phyloP scores from a whole-genome alignment of 1,140 invertebrate genomes.

The Littorina saxatilis region DNA sequence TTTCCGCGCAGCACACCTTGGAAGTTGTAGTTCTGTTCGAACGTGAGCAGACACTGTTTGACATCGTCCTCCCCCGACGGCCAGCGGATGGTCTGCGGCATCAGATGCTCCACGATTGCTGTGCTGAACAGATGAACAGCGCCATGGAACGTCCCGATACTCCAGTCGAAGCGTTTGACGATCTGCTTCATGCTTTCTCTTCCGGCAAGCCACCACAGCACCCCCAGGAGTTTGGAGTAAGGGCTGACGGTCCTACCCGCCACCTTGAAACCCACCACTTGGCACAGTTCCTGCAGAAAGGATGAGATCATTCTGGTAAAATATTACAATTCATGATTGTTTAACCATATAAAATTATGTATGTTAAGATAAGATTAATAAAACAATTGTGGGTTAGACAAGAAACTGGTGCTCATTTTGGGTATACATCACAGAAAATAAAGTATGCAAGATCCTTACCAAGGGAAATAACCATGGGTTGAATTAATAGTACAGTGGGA shows the following conservation, averaged over 20 bases:
- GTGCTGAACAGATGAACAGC: slow-evolving; percentile 34
- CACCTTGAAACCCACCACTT: slow-evolving; percentile 36
- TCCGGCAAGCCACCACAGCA: slow-evolving; percentile 34
- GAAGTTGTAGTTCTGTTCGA: slow-evolving; percentile 34
- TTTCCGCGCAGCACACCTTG: too few relatives aligned
- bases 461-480: too few relatives aligned
- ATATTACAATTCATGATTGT: not conserved
- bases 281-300: slow-evolving; percentile 15
- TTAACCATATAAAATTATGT: not conserved
- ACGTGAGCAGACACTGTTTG: not conserved
- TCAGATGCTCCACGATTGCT: slow-evolving; percentile 35
- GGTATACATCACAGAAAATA: too few relatives aligned
- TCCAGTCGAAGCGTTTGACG: slow-evolving; percentile 36
- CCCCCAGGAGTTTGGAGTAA: slow-evolving; percentile 35
- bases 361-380: not conserved
- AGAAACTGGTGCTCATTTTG: too few relatives aligned
- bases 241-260: slow-evolving; percentile 31
- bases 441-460: too few relatives aligned
- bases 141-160: slow-evolving; percentile 35
- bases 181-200: slow-evolving; percentile 37
- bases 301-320: too few relatives aligned
- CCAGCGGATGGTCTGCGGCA: slow-evolving; percentile 35
- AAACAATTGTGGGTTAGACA: not conserved
- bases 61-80: slow-evolving; percentile 32
- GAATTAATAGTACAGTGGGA: too few relatives aligned